A percentile compares a stretch with the other conserved stretches of the same genome.
Conservation (phyloP, 1,140 invertebrate species). For the Gryllus bimaculatus region DNA sequence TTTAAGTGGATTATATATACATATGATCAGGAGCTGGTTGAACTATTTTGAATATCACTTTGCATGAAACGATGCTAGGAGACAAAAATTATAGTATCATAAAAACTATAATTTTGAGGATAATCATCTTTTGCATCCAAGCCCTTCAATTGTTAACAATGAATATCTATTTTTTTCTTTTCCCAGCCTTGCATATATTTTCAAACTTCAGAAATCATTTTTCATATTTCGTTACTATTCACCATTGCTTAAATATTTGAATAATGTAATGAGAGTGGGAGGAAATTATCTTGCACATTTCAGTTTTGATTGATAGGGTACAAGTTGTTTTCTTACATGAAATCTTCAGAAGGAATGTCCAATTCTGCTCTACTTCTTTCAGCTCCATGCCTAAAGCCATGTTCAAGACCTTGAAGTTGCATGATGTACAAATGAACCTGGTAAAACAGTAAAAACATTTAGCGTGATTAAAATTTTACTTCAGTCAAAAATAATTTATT, state of each 20-base stretch:
- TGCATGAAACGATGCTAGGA: neutral
- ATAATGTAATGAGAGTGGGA: neutral
- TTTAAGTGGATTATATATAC: neutral
- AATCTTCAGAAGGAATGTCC: conserved; percentile 51
- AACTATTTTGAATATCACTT: neutral
- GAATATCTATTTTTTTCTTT: neutral
- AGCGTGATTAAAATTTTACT: neutral
- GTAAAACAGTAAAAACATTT: conserved; percentile 20
- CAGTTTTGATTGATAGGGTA: no score
- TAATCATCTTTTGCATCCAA: no score
- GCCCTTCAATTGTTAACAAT: neutral
- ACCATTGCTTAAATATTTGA: neutral
- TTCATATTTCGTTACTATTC: neutral
- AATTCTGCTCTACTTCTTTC: conserved; percentile 48
- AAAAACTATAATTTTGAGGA: neutral
- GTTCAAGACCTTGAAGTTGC: conserved; percentile 57
- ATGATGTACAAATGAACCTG: conserved; percentile 57
- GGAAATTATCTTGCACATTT: neutral
- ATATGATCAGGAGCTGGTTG: neutral
- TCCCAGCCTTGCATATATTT: neutral
- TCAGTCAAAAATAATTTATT: neutral
- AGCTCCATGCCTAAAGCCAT: conserved; percentile 56
- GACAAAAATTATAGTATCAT: neutral
- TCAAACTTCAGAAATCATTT: neutral
- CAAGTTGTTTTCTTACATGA: conserved; percentile 37